phyloP scores from a whole-genome alignment of 2,888 invertebrate species.

The Drosophila hamatofila region DNA sequence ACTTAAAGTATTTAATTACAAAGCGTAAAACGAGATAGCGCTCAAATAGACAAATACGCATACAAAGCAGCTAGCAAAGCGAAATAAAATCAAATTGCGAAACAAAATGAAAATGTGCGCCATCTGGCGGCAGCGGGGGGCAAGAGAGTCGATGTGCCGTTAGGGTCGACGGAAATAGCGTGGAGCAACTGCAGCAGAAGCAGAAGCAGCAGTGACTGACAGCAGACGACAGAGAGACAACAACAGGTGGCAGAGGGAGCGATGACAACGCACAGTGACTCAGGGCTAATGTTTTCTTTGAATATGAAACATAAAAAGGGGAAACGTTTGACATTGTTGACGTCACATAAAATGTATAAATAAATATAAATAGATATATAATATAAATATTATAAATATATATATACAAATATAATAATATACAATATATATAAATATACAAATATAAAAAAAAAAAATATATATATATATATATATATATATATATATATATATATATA shows the following conservation, averaged over 20 bases:
- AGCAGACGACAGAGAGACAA: constrained; percentile 23
- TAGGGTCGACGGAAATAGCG: constrained; percentile 38
- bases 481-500: too few relatives aligned
- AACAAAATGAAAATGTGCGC: constrained; percentile 49
- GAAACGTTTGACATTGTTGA: background rate
- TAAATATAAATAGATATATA: background rate
- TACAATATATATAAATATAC: too few relatives aligned
- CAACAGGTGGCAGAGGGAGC: constrained; percentile 66
- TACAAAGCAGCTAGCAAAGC: constrained; percentile 46
- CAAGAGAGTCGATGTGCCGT: constrained; percentile 6
- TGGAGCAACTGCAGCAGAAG: constrained; percentile 41
- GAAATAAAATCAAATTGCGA: constrained; percentile 68
- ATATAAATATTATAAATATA: too few relatives aligned
- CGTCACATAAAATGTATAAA: background rate
- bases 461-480: too few relatives aligned
- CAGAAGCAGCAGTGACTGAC: constrained; percentile 20
- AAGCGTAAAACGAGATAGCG: constrained; percentile 51
- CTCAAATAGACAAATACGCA: constrained; percentile 20
- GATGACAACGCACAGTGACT: constrained; percentile 33
- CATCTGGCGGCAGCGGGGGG: constrained; percentile 39
- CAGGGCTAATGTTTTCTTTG: background rate
- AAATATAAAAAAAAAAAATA: too few relatives aligned
- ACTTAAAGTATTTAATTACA: constrained; percentile 77
- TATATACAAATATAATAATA: too few relatives aligned
- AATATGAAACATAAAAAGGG: background rate